A percentile compares a stretch with the other conserved stretches of the same genome.
Evolutionary conservation across 2,113 vertebrate genomes (phyloP).

Genomic region (Lamprotornis superbus): DNA sequence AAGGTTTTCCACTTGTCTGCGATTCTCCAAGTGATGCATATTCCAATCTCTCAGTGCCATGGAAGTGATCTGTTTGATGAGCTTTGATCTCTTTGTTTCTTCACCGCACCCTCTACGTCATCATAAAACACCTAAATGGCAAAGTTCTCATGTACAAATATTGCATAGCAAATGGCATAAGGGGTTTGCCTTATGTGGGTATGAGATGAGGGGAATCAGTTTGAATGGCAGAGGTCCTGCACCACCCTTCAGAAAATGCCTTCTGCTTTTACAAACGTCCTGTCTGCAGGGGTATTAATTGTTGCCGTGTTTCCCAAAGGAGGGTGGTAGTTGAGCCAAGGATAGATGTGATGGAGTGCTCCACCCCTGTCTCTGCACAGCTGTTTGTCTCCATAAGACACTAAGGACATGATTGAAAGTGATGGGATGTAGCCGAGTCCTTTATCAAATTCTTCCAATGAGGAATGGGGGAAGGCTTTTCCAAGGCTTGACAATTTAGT

Average conservation of each 20-base stretch:
- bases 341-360: background rate
- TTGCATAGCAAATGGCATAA: background rate
- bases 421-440: accelerated
- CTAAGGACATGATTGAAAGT: background rate
- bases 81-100: background rate
- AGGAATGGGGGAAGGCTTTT: background rate
- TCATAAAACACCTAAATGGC: background rate
- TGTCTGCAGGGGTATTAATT: background rate
- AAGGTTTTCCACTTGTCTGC: background rate
- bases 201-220: accelerated
- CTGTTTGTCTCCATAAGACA: background rate
- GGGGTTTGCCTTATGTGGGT: background rate
- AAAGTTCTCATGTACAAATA: background rate
- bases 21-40: background rate
- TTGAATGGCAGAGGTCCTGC: background rate
- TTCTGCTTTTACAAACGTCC: background rate
- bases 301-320: background rate
- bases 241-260: background rate
- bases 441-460: background rate
- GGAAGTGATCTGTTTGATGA: background rate
- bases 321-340: background rate
- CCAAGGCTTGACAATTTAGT: background rate
- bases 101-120: background rate
- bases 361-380: background rate
- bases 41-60: background rate